Base-by-base conservation (phyloP, 2,797 vertebrate genomes). In the Macroramphosus scolopax region DNA sequence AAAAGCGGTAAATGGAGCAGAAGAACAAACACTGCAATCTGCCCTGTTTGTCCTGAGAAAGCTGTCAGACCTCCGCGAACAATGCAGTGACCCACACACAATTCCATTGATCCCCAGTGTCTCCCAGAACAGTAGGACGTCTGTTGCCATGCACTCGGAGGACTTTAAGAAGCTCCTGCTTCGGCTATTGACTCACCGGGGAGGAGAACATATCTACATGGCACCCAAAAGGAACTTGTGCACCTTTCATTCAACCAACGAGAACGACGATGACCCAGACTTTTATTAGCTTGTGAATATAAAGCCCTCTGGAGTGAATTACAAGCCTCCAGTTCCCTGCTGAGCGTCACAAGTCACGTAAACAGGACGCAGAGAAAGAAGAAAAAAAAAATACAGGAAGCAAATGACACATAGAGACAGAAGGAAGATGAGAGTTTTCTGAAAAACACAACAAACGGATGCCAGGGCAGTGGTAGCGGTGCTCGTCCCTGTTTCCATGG, bases 401-500 rank as follows among this genome's bases (percentile, higher is more conserved):
- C 41, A 3, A 22, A 5, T 8, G 4, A 22, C 13, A 40, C 1
- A 25, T 5, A 35, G 6, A 59, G 18, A 60, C n/a, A 54, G 11
- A 34, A 34, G 36, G 32, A 70, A 8, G 28, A 68, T 53, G 38
- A 42, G 29, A 47, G 63, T 72, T 82, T 76, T 51, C 53, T 69
- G 58, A n/a, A 64, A 57, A 67, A 56, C 37, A 39, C 60, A 65
- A 42, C 41, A 58, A 59, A 40, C 29, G 57, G 43, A 72, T 77
- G 49, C 58, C 55, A 70, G 72, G 80, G 75, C 76, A 80, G 65
- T 46, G 57, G 61, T 76, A 81, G 79, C 63, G 66, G 64, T 79
- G 81, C 81, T 83, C 73, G 17, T 87, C 75, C 56, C 66, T 85
- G 90, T 92, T 91, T 89, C 89, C 88, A 91, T 90, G 83, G 85